A percentile compares a stretch with the other conserved stretches of the same genome.
phyloP scores from a whole-genome alignment of 1,140 invertebrate species.

The Brachionus paranguensis region DNA sequence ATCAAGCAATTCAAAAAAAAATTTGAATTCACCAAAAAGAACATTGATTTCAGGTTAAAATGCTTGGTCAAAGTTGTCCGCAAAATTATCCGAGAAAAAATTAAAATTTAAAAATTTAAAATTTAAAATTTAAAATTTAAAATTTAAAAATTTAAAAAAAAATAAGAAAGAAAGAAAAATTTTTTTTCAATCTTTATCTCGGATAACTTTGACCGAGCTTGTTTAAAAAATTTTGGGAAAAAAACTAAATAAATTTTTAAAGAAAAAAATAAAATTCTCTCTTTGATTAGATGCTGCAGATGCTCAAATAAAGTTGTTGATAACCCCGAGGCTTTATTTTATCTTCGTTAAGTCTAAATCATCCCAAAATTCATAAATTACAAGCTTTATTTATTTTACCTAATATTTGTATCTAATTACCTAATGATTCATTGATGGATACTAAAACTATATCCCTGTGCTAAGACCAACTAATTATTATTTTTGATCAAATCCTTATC shows the following conservation, averaged over 20 bases:
- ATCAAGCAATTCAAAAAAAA: not conserved
- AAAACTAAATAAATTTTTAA: too few relatives aligned
- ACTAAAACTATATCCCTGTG: not conserved
- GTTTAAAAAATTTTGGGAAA: too few relatives aligned
- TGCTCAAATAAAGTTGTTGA: not conserved
- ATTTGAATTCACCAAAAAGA: not conserved
- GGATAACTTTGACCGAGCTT: too few relatives aligned
- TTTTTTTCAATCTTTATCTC: too few relatives aligned
- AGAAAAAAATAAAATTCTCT: not conserved
- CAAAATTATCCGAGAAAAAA: not conserved
- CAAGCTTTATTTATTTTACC: not conserved
- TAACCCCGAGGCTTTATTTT: not conserved
- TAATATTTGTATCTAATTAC: not conserved
- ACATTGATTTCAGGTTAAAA: not conserved
- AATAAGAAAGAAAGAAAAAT: too few relatives aligned
- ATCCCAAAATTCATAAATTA: constrained; percentile 1
- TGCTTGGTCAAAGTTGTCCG: not conserved
- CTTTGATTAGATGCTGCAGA: not conserved
- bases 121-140: not conserved
- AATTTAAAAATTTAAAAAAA: not conserved
- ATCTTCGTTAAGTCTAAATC: not conserved
- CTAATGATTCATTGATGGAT: not conserved
- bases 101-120: not conserved
- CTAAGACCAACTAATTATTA: not conserved
- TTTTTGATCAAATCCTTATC: not conserved